These are phyloP conservation scores for Nerophis lumbriciformis DNA, from an alignment of 2,113 vertebrate genomes.

Conservation along the genomic window DNA sequence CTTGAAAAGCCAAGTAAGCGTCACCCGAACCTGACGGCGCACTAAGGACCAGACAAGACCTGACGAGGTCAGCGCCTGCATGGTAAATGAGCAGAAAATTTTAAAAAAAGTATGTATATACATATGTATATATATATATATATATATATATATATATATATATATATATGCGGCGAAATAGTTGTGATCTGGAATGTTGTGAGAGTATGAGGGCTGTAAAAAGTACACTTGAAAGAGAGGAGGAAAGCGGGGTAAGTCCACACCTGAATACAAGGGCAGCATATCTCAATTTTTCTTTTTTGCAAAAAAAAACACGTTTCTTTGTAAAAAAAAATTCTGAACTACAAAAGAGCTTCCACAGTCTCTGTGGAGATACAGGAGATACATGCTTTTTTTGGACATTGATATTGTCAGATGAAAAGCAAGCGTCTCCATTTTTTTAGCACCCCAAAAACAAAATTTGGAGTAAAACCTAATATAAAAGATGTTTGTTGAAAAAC, in stretches of 20 bases:
- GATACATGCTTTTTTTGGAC: no score
- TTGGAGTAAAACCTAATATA: neutral
- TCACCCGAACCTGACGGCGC: neutral
- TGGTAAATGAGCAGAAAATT: conserved; percentile 44
- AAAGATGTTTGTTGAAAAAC: neutral
- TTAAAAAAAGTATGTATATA: neutral
- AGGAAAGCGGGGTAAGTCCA: neutral
- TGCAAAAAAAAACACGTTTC: no score
- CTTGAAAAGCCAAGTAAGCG: conserved; percentile 47
- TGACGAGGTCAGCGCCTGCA: conserved; percentile 7
- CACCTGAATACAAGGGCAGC: conserved; percentile 60
- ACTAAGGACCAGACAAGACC: neutral
- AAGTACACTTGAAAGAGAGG: conserved; percentile 11
- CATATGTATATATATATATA: no score
- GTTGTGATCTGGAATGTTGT: conserved; percentile 59
- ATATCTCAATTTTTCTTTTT: no score
- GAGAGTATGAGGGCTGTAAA: conserved; percentile 40
- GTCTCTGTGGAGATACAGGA: no score
- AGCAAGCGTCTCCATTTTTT: neutral
- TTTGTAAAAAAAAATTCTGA: no score
- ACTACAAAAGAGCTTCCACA: no score
- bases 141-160: no score
- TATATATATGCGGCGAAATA: neutral
- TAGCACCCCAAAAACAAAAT: neutral
- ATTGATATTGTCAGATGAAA: neutral